Evolutionary conservation across 2,888 invertebrate species (phyloP).

Genomic region (Pandemis heparana): DNA sequence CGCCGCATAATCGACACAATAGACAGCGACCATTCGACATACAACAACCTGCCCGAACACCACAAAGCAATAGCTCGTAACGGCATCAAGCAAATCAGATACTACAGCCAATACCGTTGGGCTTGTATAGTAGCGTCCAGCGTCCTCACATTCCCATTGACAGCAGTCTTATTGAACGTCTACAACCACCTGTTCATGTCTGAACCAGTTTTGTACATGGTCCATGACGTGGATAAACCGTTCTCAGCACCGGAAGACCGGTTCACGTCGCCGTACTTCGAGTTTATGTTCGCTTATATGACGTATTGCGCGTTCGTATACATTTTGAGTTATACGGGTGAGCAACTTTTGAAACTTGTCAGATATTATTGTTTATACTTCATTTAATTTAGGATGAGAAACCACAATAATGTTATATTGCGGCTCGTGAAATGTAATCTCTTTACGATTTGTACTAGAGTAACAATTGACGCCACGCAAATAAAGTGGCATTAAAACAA

Average conservation of each 20-base stretch:
- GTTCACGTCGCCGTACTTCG: constrained; percentile 63
- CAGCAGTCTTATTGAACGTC: constrained; percentile 54
- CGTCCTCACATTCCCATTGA: constrained; percentile 58
- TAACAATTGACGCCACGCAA: too few species aligned
- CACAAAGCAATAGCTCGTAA: constrained; percentile 49
- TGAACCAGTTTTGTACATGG: constrained; percentile 59
- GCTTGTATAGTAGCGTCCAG: constrained; percentile 47
- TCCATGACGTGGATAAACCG: constrained; percentile 64
- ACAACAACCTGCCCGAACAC: constrained; percentile 48
- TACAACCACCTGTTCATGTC: constrained; percentile 54
- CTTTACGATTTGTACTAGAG: too few species aligned
- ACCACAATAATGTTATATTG: too few species aligned
- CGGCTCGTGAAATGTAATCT: too few species aligned
- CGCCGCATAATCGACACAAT: constrained; percentile 62
- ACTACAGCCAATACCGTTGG: constrained; percentile 63
- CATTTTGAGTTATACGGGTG: constrained; percentile 58
- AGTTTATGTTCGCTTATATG: constrained; percentile 59
- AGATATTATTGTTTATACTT: too few species aligned
- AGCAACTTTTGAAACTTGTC: neutral
- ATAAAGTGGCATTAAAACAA: too few species aligned
- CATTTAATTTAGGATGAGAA: too few species aligned
- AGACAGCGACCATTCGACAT: constrained; percentile 54
- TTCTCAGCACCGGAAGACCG: constrained; percentile 52
- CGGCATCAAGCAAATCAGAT: constrained; percentile 49
- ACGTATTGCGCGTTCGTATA: constrained; percentile 53